Evolutionary conservation across 1,140 invertebrate genomes (phyloP), one percentile per base, ranked within the genome.

Genomic region (Listronotus bonariensis): DNA sequence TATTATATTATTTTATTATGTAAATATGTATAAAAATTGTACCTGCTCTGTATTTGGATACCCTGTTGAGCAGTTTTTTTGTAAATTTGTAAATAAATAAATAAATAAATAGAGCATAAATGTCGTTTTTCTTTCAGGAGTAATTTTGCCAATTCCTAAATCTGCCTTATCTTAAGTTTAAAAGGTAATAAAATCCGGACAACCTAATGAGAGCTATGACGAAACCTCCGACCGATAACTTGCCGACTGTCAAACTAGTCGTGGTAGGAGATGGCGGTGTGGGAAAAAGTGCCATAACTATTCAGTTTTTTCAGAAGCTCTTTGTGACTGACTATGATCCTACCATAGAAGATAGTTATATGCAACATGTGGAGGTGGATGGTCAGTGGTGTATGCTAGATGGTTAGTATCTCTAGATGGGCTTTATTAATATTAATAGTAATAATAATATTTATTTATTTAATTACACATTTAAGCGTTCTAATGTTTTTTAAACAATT

Each of bases 291-390:
- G 92, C 92, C 1, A 87, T 96, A 58, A 96, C 93, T 0, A 96
- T 96, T 74, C 93, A 93, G 78, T 92, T 90, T 80, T 92, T 92
- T 76, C 89, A 92, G 78, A 91, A 93, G 78, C 79, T 93, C 62
- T 94, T 94, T 79, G 90, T 94, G 41, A 92, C 91, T 6, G 92
- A 95, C 76, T 95, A 95, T 75, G 92, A 95, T 80, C 92, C 92
- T 0, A 95, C 92, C 12, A 95, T 95, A 65, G 92, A 95, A 78
- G 92, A 95, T 74, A 92, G 90, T 69, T 95, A 95, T 77, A 90
- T 93, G 67, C 92, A 94, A 75, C 93, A 97, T 76, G 93, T 92
- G 1, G 92, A 96, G 79, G 90, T 97, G 14, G 95, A 97, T 79
- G 92, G 92, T 12, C 86, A 92, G 69, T 92, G 91, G 88, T 96